Evolutionary conservation across 2,113 vertebrate species (phyloP).

Genomic region (Machaerirhynchus nigripectus): DNA sequence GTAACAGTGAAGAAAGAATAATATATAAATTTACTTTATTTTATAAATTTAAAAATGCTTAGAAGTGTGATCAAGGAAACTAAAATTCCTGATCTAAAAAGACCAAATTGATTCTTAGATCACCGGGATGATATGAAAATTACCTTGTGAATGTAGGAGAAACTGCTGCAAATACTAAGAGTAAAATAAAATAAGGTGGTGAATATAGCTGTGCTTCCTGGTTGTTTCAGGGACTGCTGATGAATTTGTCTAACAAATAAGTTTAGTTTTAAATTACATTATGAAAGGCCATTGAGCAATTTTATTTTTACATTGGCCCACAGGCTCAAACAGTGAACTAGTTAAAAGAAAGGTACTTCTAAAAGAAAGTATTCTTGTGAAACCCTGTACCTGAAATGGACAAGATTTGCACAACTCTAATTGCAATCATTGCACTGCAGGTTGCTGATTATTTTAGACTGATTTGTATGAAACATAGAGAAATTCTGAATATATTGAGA

Average conservation of each 20-base stretch:
- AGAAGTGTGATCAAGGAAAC: neutral
- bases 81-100: neutral
- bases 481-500: conserved; percentile 17
- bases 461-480: conserved; percentile 40
- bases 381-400: neutral
- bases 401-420: conserved; percentile 51
- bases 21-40: neutral
- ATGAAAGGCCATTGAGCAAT: neutral
- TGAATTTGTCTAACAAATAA: neutral
- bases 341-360: neutral
- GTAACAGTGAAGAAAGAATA: neutral
- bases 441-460: conserved; percentile 54
- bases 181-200: neutral
- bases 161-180: neutral
- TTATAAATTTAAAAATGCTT: neutral
- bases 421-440: conserved; percentile 34
- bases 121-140: neutral
- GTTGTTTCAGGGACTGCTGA: neutral
- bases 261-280: neutral
- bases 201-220: neutral
- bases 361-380: conserved; percentile 7
- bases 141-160: neutral
- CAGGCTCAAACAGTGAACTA: neutral
- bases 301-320: neutral
- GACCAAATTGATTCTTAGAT: neutral